Evolutionary conservation across 2,113 vertebrate species (phyloP).

Genomic region (Climacteris rufus): DNA sequence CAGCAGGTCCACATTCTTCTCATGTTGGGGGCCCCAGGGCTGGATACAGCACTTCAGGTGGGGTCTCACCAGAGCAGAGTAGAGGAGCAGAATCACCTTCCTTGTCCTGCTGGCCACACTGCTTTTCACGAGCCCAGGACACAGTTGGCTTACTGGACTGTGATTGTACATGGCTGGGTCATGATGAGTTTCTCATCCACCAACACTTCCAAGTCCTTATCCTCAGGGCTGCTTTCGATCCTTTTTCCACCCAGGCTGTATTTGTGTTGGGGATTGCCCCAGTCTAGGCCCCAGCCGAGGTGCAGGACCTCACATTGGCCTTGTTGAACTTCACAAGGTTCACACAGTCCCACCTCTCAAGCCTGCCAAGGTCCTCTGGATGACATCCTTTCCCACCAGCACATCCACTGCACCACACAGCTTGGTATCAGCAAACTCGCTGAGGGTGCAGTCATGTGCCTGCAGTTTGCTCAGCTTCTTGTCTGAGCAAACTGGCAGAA

Average conservation of each 20-base stretch:
- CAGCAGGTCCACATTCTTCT: fast-evolving
- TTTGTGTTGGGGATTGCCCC: not conserved
- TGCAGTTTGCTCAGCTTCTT: not conserved
- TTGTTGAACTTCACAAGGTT: fast-evolving
- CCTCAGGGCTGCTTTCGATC: not conserved
- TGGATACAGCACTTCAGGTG: not conserved
- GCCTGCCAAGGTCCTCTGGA: not conserved
- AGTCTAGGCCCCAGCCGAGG: no score
- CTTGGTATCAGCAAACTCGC: not conserved
- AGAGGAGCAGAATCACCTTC: not conserved
- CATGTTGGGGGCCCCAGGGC: not conserved
- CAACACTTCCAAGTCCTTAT: not conserved
- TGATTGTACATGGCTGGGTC: fast-evolving
- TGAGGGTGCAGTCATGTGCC: not conserved
- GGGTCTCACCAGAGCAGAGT: not conserved
- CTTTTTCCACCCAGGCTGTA: not conserved
- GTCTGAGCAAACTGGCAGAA: not conserved
- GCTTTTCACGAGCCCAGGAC: not conserved
- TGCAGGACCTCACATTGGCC: not conserved
- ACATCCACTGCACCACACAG: not conserved
- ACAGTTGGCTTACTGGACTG: not conserved
- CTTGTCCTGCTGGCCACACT: fast-evolving
- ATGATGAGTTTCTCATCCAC: not conserved
- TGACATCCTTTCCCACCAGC: not conserved
- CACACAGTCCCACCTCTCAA: not conserved